Percentiles rank a stretch among this genome's conserved stretches.
Evolutionary conservation across 2,888 invertebrate species (phyloP).

Genomic region (Alloplasta piceator): DNA sequence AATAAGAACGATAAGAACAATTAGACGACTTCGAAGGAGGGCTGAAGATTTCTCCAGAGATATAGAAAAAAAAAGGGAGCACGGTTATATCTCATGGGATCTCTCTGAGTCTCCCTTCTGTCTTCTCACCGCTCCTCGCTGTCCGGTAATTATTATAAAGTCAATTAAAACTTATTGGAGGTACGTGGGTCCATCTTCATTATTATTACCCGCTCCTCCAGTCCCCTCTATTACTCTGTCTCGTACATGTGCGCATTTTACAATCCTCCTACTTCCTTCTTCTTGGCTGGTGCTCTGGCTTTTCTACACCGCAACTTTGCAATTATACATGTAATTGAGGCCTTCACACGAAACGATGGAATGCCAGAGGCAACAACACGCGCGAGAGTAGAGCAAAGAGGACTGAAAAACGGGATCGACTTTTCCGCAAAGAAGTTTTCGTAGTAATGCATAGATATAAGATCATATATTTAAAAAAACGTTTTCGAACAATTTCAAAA

Average conservation of each 20-base stretch:
- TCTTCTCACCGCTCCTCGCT: neutral
- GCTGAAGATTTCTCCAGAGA: neutral
- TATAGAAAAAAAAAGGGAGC: neutral
- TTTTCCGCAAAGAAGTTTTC: neutral
- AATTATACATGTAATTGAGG: conserved; percentile 77
- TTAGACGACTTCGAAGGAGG: neutral
- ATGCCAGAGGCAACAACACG: conserved; percentile 48
- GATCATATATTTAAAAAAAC: no score
- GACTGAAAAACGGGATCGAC: conserved; percentile 31
- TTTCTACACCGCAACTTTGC: conserved; percentile 66
- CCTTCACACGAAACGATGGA: conserved; percentile 64
- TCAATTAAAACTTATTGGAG: conserved; percentile 70
- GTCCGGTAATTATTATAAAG: conserved; percentile 69
- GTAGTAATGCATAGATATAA: no score
- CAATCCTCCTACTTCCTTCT: conserved; percentile 59
- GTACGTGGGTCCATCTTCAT: conserved; percentile 52
- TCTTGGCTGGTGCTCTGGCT: conserved; percentile 40
- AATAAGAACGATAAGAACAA: neutral
- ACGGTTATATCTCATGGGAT: conserved; percentile 3
- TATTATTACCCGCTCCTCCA: conserved; percentile 40
- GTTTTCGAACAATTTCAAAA: no score
- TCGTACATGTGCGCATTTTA: conserved; percentile 62
- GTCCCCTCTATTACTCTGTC: conserved; percentile 10
- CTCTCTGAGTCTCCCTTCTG: neutral
- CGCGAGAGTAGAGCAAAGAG: conserved; percentile 45